phyloP scores from a whole-genome alignment of 2,113 vertebrate species.

The Leptosomus discolor region DNA sequence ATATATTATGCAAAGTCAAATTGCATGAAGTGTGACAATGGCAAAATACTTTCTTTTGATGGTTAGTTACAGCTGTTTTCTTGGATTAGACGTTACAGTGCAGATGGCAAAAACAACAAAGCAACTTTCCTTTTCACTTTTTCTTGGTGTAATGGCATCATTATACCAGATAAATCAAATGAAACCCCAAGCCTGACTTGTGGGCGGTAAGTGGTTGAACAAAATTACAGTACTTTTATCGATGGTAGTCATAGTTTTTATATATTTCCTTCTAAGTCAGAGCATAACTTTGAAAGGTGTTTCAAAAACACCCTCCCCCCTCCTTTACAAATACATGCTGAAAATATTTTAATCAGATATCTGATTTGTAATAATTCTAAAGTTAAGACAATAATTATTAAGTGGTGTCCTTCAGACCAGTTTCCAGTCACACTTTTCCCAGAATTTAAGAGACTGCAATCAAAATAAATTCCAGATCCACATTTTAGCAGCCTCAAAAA shows the following conservation, averaged over 20 bases:
- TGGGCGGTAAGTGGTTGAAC: not conserved
- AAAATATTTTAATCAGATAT: conserved; percentile 22
- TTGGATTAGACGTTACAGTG: conserved; percentile 18
- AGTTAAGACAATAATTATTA: not conserved
- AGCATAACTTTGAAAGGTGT: not conserved
- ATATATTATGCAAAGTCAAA: not conserved
- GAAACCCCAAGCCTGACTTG: not conserved
- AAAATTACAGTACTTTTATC: conserved; percentile 52
- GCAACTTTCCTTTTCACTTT: not conserved
- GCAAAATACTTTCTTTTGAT: not conserved
- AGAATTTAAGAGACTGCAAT: not conserved
- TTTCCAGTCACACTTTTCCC: not conserved
- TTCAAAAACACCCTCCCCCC: not conserved
- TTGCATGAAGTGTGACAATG: not conserved
- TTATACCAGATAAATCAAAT: conserved; percentile 15
- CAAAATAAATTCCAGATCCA: not conserved
- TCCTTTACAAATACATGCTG: not conserved
- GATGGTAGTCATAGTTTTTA: conserved; percentile 37
- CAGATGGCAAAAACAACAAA: not conserved
- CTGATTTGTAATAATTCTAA: not conserved
- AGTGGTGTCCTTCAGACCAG: not conserved
- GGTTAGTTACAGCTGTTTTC: conserved; percentile 18
- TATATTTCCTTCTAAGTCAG: conserved; percentile 26
- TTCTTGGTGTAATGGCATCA: not conserved
- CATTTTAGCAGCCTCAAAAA: not conserved